phyloP scores from a whole-genome alignment of 1,140 invertebrate genomes.

The Tyrophagus putrescentiae region DNA sequence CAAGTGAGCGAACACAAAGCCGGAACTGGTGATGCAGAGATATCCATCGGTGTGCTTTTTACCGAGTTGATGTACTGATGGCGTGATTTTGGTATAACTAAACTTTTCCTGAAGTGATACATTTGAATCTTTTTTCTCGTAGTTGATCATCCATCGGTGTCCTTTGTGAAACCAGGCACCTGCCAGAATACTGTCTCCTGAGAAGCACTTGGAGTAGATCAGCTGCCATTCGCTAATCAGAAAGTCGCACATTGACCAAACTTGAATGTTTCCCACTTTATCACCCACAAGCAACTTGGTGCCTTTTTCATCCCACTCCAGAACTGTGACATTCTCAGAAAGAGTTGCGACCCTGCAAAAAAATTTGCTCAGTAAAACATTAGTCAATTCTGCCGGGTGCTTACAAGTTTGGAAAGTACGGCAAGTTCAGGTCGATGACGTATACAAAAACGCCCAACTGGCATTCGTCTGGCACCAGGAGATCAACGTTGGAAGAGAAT shows the following conservation, averaged over 20 bases:
- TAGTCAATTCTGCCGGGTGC: constrained; percentile 20
- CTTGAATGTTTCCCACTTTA: constrained; percentile 52
- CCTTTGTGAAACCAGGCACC: constrained; percentile 71
- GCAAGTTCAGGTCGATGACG: constrained; percentile 67
- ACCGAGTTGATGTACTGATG: constrained; percentile 70
- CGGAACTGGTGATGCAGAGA: constrained; percentile 62
- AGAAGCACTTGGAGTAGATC: constrained; percentile 35
- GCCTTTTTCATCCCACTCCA: constrained; percentile 70
- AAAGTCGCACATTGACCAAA: constrained; percentile 60
- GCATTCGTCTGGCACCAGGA: constrained; percentile 45
- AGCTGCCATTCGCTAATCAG: constrained; percentile 60
- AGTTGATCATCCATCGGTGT: constrained; percentile 50
- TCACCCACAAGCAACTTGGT: constrained; percentile 59
- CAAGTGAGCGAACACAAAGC: constrained; percentile 40
- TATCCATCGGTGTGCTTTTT: constrained; percentile 63
- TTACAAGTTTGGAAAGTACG: constrained; percentile 61
- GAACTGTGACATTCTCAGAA: constrained; percentile 46
- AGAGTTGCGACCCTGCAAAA: constrained; percentile 33
- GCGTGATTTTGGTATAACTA: constrained; percentile 51
- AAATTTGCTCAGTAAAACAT: neutral
- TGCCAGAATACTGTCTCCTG: constrained; percentile 61
- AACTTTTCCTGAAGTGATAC: constrained; percentile 69
- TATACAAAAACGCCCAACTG: constrained; percentile 63
- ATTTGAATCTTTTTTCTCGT: constrained; percentile 59
- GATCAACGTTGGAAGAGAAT: constrained; percentile 54